These are phyloP conservation scores for Stenchaetothrips biformis DNA, from an alignment of 2,888 invertebrate genomes.

Conservation along the genomic window DNA sequence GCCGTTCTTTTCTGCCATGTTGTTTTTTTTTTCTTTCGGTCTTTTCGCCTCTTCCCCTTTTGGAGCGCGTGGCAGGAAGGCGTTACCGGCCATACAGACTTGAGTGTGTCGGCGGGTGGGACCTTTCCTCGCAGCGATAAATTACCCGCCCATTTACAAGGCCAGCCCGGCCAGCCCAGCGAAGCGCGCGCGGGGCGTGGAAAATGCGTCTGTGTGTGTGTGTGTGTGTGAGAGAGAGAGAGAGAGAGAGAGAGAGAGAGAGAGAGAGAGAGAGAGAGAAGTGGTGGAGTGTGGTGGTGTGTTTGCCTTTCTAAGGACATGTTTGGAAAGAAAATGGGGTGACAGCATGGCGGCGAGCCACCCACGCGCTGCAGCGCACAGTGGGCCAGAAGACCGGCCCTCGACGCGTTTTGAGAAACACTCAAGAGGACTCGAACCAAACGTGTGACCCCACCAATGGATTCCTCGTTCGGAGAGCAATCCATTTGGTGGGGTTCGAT, in stretches of 20 bases:
- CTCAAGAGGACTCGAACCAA: too few species aligned
- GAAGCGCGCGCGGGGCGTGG: background rate
- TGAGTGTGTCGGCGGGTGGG: background rate
- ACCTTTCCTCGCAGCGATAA: slow-evolving; percentile 3
- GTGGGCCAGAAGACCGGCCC: too few species aligned
- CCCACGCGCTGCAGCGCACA: too few species aligned
- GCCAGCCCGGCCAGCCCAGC: background rate
- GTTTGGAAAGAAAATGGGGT: slow-evolving; percentile 17
- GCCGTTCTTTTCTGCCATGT: too few species aligned
- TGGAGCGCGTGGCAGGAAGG: too few species aligned
- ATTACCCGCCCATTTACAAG: slow-evolving; percentile 19
- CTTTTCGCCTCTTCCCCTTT: too few species aligned
- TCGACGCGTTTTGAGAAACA: too few species aligned
- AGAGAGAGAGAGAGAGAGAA: background rate
- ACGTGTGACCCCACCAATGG: too few species aligned
- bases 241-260: background rate
- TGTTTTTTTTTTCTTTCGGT: too few species aligned
- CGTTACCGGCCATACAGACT: too few species aligned
- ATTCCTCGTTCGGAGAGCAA: too few species aligned
- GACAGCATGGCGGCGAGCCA: background rate
- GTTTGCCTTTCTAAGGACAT: slow-evolving; percentile 1
- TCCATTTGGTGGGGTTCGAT: too few species aligned
- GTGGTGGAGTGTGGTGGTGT: background rate
- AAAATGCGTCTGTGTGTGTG: background rate
- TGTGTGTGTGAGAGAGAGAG: background rate